These are phyloP conservation scores for Pontoporia blainvillei DNA, from an alignment of 2,113 vertebrate genomes.

Conservation along the genomic window DNA sequence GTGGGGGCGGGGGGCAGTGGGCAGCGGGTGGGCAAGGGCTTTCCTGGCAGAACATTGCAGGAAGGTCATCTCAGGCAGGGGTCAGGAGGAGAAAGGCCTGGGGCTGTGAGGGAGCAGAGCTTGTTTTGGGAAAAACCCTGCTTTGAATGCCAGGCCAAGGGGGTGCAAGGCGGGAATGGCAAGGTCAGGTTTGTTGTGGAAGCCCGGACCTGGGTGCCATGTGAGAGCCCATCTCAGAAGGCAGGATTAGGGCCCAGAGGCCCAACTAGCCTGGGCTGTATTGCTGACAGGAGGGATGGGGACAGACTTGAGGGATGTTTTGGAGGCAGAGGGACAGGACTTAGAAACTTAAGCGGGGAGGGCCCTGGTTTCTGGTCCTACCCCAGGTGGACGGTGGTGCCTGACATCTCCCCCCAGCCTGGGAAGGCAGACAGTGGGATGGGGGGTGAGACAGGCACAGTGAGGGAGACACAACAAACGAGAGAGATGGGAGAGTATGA, in stretches of 20 bases:
- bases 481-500: neutral
- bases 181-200: neutral
- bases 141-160: neutral
- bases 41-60: neutral
- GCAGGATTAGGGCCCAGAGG: neutral
- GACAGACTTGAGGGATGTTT: too few species aligned
- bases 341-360: neutral
- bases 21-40: rapidly evolving
- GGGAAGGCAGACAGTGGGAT: too few species aligned
- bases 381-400: neutral
- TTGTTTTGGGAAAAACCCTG: neutral
- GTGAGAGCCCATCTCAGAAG: neutral
- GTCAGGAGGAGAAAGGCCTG: neutral
- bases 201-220: neutral
- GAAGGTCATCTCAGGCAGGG: neutral
- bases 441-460: neutral
- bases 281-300: neutral
- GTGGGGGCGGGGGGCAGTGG: neutral
- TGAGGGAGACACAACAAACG: rapidly evolving
- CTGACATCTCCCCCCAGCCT: neutral
- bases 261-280: neutral
- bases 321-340: neutral
- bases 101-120: neutral
- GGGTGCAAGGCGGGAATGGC: neutral
- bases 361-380: slow-evolving; percentile 8